phyloP scores from a whole-genome alignment of 2,888 invertebrate species.

The Cephus sareptanus region DNA sequence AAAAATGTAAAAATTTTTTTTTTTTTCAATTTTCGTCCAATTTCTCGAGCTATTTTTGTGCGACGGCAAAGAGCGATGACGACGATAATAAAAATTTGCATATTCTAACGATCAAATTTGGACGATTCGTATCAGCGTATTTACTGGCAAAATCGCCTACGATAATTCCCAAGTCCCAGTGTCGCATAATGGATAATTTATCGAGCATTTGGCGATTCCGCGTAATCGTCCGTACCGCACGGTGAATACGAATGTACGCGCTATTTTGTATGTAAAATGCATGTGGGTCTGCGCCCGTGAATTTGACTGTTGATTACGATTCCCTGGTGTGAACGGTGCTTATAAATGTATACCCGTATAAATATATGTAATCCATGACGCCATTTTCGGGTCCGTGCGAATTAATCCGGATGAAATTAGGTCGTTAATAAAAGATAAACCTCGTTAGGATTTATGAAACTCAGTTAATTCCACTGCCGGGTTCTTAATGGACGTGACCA shows the following conservation, averaged over 20 bases:
- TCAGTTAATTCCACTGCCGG: constrained; percentile 22
- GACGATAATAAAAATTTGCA: no score
- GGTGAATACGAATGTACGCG: constrained; percentile 13
- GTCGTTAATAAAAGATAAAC: constrained; percentile 38
- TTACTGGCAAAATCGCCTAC: background rate
- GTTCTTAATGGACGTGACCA: constrained; percentile 13
- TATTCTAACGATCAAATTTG: no score
- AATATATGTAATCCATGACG: no score
- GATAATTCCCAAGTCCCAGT: constrained; percentile 5
- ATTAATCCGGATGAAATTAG: constrained; percentile 6
- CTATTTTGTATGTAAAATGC: constrained; percentile 17
- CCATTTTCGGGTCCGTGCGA: no score
- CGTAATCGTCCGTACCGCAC: constrained; percentile 13
- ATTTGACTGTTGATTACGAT: no score
- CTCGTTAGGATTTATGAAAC: background rate
- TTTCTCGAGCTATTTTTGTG: no score
- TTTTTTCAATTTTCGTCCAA: no score
- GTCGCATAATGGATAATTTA: constrained; percentile 6
- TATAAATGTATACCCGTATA: no score
- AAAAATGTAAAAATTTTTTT: no score
- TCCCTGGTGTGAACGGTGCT: no score
- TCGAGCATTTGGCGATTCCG: constrained; percentile 11
- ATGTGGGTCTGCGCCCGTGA: background rate
- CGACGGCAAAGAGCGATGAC: no score
- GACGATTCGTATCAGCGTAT: no score